These are phyloP conservation scores for Eupithecia exiguata DNA, from an alignment of 2,888 invertebrate genomes.

Conservation along the genomic window DNA sequence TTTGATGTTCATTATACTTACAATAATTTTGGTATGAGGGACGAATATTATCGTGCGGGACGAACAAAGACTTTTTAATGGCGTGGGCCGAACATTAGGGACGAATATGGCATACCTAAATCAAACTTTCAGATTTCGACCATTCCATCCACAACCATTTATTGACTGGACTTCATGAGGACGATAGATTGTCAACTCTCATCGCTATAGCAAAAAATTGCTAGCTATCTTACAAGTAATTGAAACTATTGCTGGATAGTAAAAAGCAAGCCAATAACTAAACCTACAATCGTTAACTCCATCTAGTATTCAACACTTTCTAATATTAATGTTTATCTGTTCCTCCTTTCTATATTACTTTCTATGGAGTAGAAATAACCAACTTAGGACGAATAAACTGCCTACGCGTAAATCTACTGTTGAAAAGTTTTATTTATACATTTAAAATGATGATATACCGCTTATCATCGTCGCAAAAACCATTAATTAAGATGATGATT, in stretches of 20 bases:
- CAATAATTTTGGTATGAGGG: no score
- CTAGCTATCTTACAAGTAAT: not conserved
- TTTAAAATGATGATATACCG: not conserved
- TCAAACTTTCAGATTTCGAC: no score
- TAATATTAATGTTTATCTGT: conserved; percentile 28
- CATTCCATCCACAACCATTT: no score
- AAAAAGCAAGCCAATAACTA: not conserved
- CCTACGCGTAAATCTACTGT: not conserved
- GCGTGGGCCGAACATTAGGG: no score
- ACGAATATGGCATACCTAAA: no score
- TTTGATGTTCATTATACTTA: no score
- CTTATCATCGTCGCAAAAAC: not conserved
- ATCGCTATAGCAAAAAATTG: no score
- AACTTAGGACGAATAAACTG: not conserved
- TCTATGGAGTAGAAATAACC: not conserved
- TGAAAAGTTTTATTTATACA: not conserved
- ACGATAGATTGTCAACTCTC: no score
- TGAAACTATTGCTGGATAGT: not conserved
- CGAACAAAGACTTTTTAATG: no score
- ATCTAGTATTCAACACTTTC: conserved; percentile 28
- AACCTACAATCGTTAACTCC: conserved; percentile 12
- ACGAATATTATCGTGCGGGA: no score
- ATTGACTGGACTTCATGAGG: no score
- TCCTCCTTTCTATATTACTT: conserved; percentile 31
- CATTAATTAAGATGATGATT: no score